phyloP scores from a whole-genome alignment of 2,797 vertebrate species.

The Chanos chanos region DNA sequence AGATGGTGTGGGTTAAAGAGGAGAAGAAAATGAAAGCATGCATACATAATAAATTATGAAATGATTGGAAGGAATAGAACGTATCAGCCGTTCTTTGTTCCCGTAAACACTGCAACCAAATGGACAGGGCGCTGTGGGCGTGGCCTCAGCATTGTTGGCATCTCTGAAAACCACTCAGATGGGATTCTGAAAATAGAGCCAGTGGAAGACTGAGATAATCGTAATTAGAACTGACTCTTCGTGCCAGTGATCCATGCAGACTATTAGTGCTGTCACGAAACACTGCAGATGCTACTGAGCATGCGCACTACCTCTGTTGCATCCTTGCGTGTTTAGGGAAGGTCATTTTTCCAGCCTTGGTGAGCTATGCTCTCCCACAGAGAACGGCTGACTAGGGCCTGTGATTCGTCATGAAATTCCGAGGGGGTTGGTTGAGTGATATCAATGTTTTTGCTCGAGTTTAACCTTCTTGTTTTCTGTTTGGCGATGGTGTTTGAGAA shows the following conservation, averaged over 20 bases:
- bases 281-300: slow-evolving; percentile 57
- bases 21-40: slow-evolving; percentile 19
- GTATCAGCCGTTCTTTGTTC: slow-evolving; percentile 27
- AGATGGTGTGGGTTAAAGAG: not conserved
- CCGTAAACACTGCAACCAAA: not conserved
- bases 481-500: no score
- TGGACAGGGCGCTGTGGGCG: slow-evolving; percentile 30
- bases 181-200: slow-evolving; percentile 28
- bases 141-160: slow-evolving; percentile 37
- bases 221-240: slow-evolving; percentile 69
- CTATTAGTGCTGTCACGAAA: slow-evolving; percentile 75
- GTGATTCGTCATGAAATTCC: not conserved
- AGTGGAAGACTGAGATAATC: slow-evolving; percentile 56
- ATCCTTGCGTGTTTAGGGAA: slow-evolving; percentile 38
- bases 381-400: not conserved
- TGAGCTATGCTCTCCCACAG: not conserved
- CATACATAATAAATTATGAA: slow-evolving; percentile 49
- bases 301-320: slow-evolving; percentile 58
- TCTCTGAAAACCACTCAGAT: slow-evolving; percentile 40
- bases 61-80: slow-evolving; percentile 51
- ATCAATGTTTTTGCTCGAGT: no score
- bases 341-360: slow-evolving; percentile 40
- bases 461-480: no score
- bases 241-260: slow-evolving; percentile 70
- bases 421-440: no score